phyloP scores from a whole-genome alignment of 2,888 invertebrate species.

The Synanthedon tipuliformis region DNA sequence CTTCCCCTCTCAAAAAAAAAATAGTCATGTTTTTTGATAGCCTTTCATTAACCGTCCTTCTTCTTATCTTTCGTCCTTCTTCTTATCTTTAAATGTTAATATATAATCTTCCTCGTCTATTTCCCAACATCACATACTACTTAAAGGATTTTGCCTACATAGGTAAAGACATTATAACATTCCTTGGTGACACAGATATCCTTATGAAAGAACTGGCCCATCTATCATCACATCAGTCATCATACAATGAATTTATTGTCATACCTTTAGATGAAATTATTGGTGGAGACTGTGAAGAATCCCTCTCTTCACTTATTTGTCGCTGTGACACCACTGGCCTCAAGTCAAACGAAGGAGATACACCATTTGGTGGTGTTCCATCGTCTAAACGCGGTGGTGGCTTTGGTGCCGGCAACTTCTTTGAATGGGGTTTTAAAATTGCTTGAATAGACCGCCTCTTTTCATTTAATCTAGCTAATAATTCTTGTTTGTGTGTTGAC shows the following conservation, averaged over 20 bases:
- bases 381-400: slow-evolving; percentile 57
- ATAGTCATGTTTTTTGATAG: too few species aligned
- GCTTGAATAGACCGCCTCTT: slow-evolving; percentile 73
- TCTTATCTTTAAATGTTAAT: too few species aligned
- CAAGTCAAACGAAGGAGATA: slow-evolving; percentile 58
- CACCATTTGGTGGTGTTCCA: slow-evolving; percentile 54
- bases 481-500: slow-evolving; percentile 71
- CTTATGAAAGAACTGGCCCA: not conserved
- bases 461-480: slow-evolving; percentile 73
- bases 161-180: not conserved
- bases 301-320: slow-evolving; percentile 49
- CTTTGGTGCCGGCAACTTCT: slow-evolving; percentile 54
- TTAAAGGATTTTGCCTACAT: too few species aligned
- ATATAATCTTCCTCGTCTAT: too few species aligned
- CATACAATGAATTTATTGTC: not conserved
- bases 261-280: slow-evolving; percentile 7
- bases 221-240: too few species aligned
- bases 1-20: too few species aligned
- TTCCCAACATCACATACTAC: too few species aligned
- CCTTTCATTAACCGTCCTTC: too few species aligned
- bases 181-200: not conserved
- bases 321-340: slow-evolving; percentile 60
- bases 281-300: slow-evolving; percentile 35
- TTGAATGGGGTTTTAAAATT: slow-evolving; percentile 35
- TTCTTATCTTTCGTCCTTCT: too few species aligned